A percentile compares a stretch with the other conserved stretches of the same genome.
phyloP scores from a whole-genome alignment of 2,888 invertebrate species.

The Sphinx pinastri region DNA sequence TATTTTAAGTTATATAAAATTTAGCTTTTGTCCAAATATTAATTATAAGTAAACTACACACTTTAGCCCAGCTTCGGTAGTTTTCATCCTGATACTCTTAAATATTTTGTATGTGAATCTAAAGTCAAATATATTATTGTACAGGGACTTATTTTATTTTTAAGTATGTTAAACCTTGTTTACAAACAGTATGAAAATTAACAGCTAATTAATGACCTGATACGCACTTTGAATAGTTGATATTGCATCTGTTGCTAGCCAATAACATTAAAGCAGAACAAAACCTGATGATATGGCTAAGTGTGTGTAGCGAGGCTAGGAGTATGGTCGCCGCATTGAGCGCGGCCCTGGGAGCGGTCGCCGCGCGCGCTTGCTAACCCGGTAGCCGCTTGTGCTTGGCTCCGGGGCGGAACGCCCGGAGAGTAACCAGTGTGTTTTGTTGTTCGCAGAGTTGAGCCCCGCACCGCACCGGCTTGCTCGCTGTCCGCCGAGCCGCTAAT shows the following conservation, averaged over 20 bases:
- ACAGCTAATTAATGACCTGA: conserved; percentile 51
- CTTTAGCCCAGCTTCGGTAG: background rate
- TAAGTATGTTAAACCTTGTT: background rate
- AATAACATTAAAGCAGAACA: conserved; percentile 57
- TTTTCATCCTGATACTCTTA: background rate
- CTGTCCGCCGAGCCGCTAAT: conserved; percentile 83
- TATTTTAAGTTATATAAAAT: background rate
- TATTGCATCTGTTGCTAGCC: conserved; percentile 57
- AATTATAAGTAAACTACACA: background rate
- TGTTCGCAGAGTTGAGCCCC: conserved; percentile 84
- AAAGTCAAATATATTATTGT: background rate
- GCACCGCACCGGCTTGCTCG: conserved; percentile 83
- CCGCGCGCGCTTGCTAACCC: conserved; percentile 79
- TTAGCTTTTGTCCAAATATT: background rate
- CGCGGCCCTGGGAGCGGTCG: conserved; percentile 67
- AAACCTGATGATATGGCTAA: conserved; percentile 41
- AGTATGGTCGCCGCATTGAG: conserved; percentile 36
- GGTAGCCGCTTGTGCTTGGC: conserved; percentile 83
- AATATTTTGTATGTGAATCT: background rate
- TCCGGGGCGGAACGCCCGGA: conserved; percentile 77
- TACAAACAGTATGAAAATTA: conserved; percentile 2
- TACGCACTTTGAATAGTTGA: conserved; percentile 56
- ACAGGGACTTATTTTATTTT: background rate
- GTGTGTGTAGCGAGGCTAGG: conserved; percentile 42
- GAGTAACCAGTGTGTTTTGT: conserved; percentile 84